Evolutionary conservation across 2,113 vertebrate species (phyloP).

Genomic region (Falco punctatus): DNA sequence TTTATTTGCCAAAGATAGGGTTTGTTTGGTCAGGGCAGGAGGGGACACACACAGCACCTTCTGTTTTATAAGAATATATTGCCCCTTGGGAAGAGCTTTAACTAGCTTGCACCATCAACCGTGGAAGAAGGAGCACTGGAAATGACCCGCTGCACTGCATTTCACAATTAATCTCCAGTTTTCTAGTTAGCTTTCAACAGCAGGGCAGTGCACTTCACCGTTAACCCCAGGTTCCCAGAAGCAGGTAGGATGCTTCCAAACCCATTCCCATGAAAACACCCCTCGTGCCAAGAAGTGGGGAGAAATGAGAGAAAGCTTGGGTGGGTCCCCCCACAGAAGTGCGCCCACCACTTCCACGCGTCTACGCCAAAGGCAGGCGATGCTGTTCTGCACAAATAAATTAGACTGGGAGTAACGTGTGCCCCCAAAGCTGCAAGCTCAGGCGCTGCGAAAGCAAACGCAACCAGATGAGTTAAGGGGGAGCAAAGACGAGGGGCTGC

Average conservation of each 20-base stretch:
- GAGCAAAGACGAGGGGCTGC: background rate
- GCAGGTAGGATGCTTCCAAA: background rate
- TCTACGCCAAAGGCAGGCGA: background rate
- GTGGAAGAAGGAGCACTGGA: background rate
- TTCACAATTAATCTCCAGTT: background rate
- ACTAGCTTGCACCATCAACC: background rate
- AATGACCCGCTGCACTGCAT: background rate
- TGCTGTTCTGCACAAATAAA: background rate
- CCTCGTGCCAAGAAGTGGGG: background rate
- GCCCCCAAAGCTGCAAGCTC: background rate
- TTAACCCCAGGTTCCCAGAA: background rate
- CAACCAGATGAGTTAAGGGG: background rate
- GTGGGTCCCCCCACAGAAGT: background rate
- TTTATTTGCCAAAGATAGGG: background rate
- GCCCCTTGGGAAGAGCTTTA: background rate
- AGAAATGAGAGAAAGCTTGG: background rate
- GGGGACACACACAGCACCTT: rapidly evolving
- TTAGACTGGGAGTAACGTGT: background rate
- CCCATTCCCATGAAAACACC: background rate
- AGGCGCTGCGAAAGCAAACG: background rate
- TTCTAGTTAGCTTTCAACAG: background rate
- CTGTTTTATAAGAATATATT: background rate
- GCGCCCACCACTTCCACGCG: background rate
- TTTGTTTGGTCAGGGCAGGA: background rate
- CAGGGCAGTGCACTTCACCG: background rate